Evolutionary conservation across 1,140 invertebrate genomes (phyloP).

Genomic region (Pollicipes pollicipes): DNA sequence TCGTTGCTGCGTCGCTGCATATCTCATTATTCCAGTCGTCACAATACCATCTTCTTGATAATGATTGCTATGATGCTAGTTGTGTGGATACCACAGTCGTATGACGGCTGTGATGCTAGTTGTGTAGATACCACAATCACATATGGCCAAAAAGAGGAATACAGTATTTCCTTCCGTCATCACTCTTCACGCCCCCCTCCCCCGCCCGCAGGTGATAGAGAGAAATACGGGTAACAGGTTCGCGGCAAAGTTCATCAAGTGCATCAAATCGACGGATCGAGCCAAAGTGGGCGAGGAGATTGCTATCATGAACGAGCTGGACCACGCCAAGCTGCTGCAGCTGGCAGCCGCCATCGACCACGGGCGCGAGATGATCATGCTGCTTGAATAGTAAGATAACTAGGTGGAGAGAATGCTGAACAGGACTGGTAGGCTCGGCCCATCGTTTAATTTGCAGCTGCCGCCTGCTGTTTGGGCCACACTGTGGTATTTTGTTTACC

Average conservation of each 20-base stretch:
- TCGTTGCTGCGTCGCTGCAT: too few relatives aligned
- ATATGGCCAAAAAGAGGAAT: too few relatives aligned
- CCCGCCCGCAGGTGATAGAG: constrained; percentile 37
- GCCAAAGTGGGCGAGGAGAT: constrained; percentile 76
- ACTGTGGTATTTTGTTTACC: background rate
- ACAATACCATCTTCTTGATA: too few relatives aligned
- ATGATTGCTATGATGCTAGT: too few relatives aligned
- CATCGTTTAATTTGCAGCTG: background rate
- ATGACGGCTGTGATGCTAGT: too few relatives aligned
- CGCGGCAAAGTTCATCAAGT: constrained; percentile 83
- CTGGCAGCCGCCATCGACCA: constrained; percentile 72
- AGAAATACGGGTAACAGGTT: constrained; percentile 44
- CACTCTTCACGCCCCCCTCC: too few relatives aligned
- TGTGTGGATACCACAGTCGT: too few relatives aligned
- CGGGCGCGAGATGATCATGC: constrained; percentile 66
- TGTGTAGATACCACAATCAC: too few relatives aligned
- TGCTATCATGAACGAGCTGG: constrained; percentile 72
- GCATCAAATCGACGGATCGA: constrained; percentile 57
- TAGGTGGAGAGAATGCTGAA: background rate
- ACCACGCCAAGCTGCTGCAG: constrained; percentile 73
- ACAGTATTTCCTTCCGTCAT: too few relatives aligned
- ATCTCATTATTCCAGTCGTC: too few relatives aligned
- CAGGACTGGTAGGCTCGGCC: too few relatives aligned
- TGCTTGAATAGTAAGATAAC: constrained; percentile 93
- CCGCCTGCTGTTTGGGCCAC: background rate